phyloP scores from a whole-genome alignment of 2,888 invertebrate species.

The Macrostomum cliftonense region DNA sequence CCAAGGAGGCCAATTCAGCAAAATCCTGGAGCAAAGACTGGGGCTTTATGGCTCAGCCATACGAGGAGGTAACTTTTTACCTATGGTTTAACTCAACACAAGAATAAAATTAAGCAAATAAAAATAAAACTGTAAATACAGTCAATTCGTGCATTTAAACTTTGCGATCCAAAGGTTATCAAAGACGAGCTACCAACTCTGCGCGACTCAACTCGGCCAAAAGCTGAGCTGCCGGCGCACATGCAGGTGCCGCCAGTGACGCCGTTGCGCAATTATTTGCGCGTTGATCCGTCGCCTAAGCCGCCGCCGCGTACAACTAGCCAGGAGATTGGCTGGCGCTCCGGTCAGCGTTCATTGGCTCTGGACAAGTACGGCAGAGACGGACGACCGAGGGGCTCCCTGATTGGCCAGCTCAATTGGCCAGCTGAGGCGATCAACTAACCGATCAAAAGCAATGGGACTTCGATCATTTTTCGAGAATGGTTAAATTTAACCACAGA shows the following conservation, averaged over 20 bases:
- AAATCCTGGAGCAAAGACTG: constrained; percentile 28
- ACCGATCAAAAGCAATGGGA: not conserved
- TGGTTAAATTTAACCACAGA: no score
- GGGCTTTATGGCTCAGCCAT: constrained; percentile 26
- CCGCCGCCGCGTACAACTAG: constrained; percentile 29
- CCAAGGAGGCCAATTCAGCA: constrained; percentile 22
- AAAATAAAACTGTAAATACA: no score
- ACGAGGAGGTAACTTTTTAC: constrained; percentile 24
- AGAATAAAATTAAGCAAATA: not conserved
- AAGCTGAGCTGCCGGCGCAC: constrained; percentile 15
- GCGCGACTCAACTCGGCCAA: constrained; percentile 11
- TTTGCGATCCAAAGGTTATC: constrained; percentile 19
- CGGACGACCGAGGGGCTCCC: constrained; percentile 27
- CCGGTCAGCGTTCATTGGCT: constrained; percentile 18
- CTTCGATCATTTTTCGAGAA: no score
- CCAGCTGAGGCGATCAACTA: constrained; percentile 28
- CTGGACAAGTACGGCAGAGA: constrained; percentile 32
- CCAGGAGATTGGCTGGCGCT: constrained; percentile 30
- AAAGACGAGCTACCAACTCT: constrained; percentile 21
- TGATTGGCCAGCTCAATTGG: constrained; percentile 32
- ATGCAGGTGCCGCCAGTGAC: constrained; percentile 24
- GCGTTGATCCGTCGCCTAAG: constrained; percentile 26
- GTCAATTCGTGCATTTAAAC: not conserved
- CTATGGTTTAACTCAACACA: not conserved
- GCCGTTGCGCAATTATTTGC: constrained; percentile 27